phyloP scores from a whole-genome alignment of 2,888 invertebrate species.

The Bellardia bayeri region DNA sequence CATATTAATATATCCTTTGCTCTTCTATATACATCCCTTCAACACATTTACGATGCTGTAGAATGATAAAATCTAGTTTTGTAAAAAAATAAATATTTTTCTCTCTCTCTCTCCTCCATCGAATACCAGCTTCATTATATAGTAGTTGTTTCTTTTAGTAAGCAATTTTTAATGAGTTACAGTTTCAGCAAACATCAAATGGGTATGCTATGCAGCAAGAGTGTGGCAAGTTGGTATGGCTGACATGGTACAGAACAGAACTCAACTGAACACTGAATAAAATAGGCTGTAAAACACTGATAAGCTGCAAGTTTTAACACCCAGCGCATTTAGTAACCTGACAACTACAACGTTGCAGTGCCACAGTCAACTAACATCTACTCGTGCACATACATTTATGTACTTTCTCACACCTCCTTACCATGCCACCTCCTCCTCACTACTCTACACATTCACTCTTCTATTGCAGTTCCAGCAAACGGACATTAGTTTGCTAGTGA shows the following conservation, averaged over 20 bases:
- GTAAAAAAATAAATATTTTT: neutral
- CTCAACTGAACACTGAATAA: slow-evolving; percentile 20
- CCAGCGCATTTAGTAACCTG: slow-evolving; percentile 47
- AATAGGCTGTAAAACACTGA: slow-evolving; percentile 58
- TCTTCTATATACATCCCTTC: slow-evolving; percentile 11
- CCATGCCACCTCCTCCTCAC: neutral
- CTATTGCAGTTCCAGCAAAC: slow-evolving; percentile 48
- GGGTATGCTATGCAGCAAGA: slow-evolving; percentile 43
- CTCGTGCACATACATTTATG: neutral
- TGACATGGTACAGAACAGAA: slow-evolving; percentile 53
- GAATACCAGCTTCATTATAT: slow-evolving; percentile 38
- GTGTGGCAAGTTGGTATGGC: slow-evolving; percentile 31
- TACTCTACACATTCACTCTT: neutral
- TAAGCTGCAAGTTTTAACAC: slow-evolving; percentile 57
- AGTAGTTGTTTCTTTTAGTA: slow-evolving; percentile 59
- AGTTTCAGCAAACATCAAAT: slow-evolving; percentile 66
- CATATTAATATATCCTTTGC: neutral
- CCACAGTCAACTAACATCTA: neutral
- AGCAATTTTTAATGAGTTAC: slow-evolving; percentile 72
- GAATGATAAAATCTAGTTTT: slow-evolving; percentile 44
- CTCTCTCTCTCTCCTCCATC: neutral
- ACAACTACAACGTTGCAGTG: slow-evolving; percentile 40
- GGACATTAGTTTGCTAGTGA: slow-evolving; percentile 58
- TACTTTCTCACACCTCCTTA: slow-evolving; percentile 22
- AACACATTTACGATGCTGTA: slow-evolving; percentile 17